Evolutionary conservation across 1,140 invertebrate species (phyloP), one percentile per base, ranked within the genome.

Genomic region (Pomacea maculata): DNA sequence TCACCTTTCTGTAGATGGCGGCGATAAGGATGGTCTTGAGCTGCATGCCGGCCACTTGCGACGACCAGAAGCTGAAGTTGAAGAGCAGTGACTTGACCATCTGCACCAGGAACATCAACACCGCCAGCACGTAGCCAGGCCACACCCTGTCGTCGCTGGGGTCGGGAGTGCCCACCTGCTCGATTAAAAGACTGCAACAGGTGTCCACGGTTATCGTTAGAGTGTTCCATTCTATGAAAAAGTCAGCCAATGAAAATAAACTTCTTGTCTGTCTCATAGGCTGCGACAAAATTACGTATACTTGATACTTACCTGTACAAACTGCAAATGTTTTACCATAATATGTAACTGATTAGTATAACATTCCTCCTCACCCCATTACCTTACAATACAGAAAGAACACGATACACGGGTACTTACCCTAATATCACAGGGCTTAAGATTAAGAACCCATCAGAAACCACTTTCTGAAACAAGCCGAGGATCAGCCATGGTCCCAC

Each of bases 11-110:
- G 90, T 99, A 99, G 86, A 99, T 96, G 75, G 97, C 95, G 83
- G 96, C 96, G 14, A 97, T 97, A n/a, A 99, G 92, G 0, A 96
- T 95, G 0, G 97, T 97, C 83, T 97, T 93, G 83, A 99, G 95
- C 68, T 96, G 93, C 92, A 99, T 94, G 12, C 97, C 97, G 55
- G 98, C 95, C 67, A 97, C 92, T 57, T 87, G 84, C 45, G 85
- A 85, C 19, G 83, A 68, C 74, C 89, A 89, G 81, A 90, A 89
- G 80, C 89, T 89, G 25, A 86, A 83, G 63, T 90, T 88, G 61
- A 98, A 91, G 9, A 98, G 91, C 73, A 99, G 88, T 0, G 97
- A 98, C 92, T 98, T 96, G 25, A 96, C 87, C 0, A 95, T 93
- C 1, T 97, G 95, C 34, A 94, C 94, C 9, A 95, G 81, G 81